These are phyloP conservation scores for Trachelus iudaicus DNA, from an alignment of 2,888 invertebrate species.

Conservation along the genomic window DNA sequence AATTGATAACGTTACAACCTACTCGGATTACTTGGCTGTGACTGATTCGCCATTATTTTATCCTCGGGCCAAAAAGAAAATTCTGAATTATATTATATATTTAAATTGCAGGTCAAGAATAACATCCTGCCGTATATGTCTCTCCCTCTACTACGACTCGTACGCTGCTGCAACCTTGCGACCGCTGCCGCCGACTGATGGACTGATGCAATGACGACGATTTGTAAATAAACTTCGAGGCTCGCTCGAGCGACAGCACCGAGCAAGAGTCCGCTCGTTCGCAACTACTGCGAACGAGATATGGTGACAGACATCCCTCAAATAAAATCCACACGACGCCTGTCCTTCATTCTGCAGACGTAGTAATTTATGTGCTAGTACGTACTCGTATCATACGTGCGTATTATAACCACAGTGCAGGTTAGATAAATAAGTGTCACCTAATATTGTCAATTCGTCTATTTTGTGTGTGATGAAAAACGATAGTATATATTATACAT, in stretches of 20 bases:
- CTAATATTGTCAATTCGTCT: neutral
- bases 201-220: slow-evolving; percentile 19
- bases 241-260: neutral
- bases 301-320: neutral
- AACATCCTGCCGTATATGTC: slow-evolving; percentile 31
- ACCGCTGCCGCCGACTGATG: slow-evolving; percentile 18
- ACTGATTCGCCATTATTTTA: neutral
- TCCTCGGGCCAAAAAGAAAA: neutral
- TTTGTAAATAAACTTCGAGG: slow-evolving; percentile 19
- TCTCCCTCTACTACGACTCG: neutral
- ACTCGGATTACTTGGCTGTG: neutral
- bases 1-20: neutral
- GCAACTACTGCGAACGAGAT: neutral
- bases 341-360: neutral
- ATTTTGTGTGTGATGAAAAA: neutral
- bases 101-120: slow-evolving; percentile 32
- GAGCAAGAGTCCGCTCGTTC: neutral
- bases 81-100: neutral
- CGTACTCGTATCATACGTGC: neutral
- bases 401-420: neutral
- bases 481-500: neutral
- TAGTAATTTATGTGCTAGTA: neutral
- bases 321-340: neutral
- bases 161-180: slow-evolving; percentile 17
- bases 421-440: neutral